Evolutionary conservation across 37 sponge, comb jelly and placozoan species (phyloP).

Genomic region (Hexactinellida sp.): DNA sequence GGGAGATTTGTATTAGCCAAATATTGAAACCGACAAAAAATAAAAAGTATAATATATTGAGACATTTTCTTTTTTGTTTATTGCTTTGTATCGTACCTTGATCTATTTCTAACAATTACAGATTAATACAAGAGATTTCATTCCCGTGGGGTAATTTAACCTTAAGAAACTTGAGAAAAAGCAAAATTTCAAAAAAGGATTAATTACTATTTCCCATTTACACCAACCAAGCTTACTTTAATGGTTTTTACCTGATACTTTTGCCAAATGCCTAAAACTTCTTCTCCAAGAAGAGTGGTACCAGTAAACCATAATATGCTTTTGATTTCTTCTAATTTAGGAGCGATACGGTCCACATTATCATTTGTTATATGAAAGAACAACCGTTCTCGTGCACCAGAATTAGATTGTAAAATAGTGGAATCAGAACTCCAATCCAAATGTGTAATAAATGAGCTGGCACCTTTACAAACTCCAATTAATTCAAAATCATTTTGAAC

Average conservation of each 20-base stretch:
- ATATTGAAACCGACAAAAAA: no score
- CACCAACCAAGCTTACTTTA: no score
- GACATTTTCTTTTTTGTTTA: no score
- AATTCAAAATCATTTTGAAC: conserved; percentile 47
- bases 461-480: conserved; percentile 51
- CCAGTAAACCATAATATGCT: conserved; percentile 65
- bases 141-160: no score
- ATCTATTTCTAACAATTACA: no score
- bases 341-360: conserved; percentile 13
- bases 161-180: no score
- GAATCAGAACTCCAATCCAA: conserved; percentile 86
- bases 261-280: conserved; percentile 85
- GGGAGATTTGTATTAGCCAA: no score
- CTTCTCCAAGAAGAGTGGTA: conserved; percentile 67
- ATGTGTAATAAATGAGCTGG: conserved; percentile 91
- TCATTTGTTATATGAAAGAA: conserved; percentile 63
- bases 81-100: no score
- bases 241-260: conserved; percentile 53
- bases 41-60: no score
- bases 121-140: no score
- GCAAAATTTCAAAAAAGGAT: no score
- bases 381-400: conserved; percentile 80
- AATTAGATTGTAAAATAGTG: conserved; percentile 71
- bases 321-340: conserved; percentile 40
- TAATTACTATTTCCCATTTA: no score